Evolutionary conservation across 2,888 invertebrate species (phyloP).

Genomic region (Xestia ashworthii): DNA sequence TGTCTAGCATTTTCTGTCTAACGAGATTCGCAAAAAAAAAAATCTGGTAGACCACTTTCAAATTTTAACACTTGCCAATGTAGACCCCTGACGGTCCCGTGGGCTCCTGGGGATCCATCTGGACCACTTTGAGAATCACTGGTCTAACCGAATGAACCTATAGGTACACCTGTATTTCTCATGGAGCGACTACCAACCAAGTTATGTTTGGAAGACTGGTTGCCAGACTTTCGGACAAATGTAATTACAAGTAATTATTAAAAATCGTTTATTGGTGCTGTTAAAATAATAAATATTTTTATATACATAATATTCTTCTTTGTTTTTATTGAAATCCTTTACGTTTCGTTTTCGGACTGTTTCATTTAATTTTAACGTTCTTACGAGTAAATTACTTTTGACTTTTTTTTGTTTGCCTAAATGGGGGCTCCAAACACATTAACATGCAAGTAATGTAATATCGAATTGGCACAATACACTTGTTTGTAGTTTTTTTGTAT

Average conservation of each 20-base stretch:
- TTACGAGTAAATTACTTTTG: neutral
- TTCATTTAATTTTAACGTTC: neutral
- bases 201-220: neutral
- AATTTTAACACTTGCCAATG: too few relatives aligned
- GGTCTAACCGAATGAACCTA: too few relatives aligned
- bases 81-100: too few relatives aligned
- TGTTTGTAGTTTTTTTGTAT: too few relatives aligned
- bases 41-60: too few relatives aligned
- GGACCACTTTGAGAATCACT: too few relatives aligned
- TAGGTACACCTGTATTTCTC: too few relatives aligned
- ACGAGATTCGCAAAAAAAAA: too few relatives aligned
- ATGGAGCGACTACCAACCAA: neutral
- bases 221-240: neutral
- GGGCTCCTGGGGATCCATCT: too few relatives aligned
- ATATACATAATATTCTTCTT: neutral
- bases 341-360: neutral
- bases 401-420: neutral
- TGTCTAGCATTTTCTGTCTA: neutral
- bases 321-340: neutral
- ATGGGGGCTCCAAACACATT: too few relatives aligned
- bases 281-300: constrained; percentile 42
- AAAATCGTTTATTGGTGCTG: neutral
- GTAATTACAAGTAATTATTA: constrained; percentile 5
- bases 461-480: too few relatives aligned
- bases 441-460: too few relatives aligned